Evolutionary conservation across 2,797 vertebrate genomes (phyloP).

Genomic region (Sebastes taczanowskii): DNA sequence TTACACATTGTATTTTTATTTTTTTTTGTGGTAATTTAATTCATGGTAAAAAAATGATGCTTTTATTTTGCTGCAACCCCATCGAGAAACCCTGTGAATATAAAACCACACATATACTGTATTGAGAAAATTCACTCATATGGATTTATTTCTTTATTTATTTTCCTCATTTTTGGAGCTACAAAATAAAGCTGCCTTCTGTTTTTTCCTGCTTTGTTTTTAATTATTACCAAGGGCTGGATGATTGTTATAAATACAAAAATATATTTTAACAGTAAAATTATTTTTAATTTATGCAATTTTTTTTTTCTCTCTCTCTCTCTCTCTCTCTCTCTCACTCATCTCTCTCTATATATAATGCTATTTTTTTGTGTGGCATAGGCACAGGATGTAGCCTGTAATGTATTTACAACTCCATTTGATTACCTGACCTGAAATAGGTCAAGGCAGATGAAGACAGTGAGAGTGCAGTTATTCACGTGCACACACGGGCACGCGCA

Average conservation of each 20-base stretch:
- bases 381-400: conserved; percentile 35
- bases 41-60: not conserved
- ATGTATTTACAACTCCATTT: conserved; percentile 69
- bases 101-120: conserved; percentile 9
- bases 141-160: conserved; percentile 28
- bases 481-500: conserved; percentile 16
- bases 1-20: not conserved
- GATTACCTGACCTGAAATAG: conserved; percentile 78
- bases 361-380: conserved; percentile 32
- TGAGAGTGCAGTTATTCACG: conserved; percentile 79
- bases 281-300: conserved; percentile 16
- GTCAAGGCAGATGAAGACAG: conserved; percentile 76
- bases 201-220: conserved; percentile 13
- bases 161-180: conserved; percentile 9
- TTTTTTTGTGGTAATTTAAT: conserved; percentile 14
- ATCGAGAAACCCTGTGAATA: conserved; percentile 2
- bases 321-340: not conserved
- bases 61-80: not conserved
- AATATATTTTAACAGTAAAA: conserved; percentile 1
- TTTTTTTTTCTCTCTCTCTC: not conserved
- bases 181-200: conserved; percentile 19
- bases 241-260: conserved; percentile 2
- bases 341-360: conserved; percentile 19
- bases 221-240: conserved; percentile 5
- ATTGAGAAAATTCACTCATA: conserved; percentile 6